Evolutionary conservation across 2,888 invertebrate species (phyloP).

Genomic region (Philaethria dido): DNA sequence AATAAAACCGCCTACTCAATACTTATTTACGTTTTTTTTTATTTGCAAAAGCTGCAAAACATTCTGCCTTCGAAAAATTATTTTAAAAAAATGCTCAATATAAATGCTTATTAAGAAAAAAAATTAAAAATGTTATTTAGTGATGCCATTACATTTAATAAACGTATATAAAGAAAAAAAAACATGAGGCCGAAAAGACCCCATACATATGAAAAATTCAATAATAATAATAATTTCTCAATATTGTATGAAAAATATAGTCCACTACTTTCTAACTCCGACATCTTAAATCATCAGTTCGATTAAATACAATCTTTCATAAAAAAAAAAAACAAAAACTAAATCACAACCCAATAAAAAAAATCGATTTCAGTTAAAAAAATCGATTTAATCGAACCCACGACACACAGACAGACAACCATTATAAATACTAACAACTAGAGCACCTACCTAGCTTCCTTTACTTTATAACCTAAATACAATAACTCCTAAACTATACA

Average conservation of each 20-base stretch:
- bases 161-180: background rate
- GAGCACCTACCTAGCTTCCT: constrained; percentile 48
- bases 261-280: constrained; percentile 36
- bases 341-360: constrained; percentile 4
- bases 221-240: constrained; percentile 1
- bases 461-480: constrained; percentile 28
- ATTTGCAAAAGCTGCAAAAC: constrained; percentile 1
- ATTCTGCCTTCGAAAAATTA: background rate
- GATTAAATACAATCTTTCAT: background rate
- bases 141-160: background rate
- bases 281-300: constrained; percentile 9
- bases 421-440: constrained; percentile 47
- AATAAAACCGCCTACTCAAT: constrained; percentile 37
- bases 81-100: background rate
- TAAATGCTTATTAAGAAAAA: background rate
- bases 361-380: background rate
- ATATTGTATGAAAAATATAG: constrained; percentile 37
- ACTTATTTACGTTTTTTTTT: background rate
- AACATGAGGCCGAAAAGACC: background rate
- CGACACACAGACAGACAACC: constrained; percentile 8
- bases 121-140: background rate
- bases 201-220: constrained; percentile 13
- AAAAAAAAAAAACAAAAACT: background rate
- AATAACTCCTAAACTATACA: constrained; percentile 41
- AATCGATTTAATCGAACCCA: constrained; percentile 24